Evolutionary conservation across 2,797 vertebrate genomes (phyloP), one percentile per base, ranked within the genome.

Genomic region (Rhabdophis nuchalis): DNA sequence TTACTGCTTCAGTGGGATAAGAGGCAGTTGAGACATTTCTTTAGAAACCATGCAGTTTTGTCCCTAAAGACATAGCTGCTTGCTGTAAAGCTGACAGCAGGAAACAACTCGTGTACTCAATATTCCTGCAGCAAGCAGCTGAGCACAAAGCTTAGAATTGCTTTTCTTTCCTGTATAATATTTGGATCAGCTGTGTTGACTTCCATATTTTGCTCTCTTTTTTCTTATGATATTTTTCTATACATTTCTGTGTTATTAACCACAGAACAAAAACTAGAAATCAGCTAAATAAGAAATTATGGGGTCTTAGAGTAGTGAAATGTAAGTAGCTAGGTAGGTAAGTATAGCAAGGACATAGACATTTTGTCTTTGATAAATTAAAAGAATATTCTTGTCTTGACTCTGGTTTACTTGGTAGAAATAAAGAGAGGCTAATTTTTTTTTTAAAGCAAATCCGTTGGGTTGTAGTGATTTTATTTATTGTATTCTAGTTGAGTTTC

Each of bases 51-150:
- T 87, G 52, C 29, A 60, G 25, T 90, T 82, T 32, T 90, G 54
- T 90, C 92, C 85, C 92, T 58, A 27, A 90, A 88, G 89, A 87
- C 64, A 82, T 87, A 41, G 23, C 56, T 88, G 46, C 85, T 90
- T 90, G 50, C 88, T 82, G 58, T 54, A 29, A 87, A 82, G 7
- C 54, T 93, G 92, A 90, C 54, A 87, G 27, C 56, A 61, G 56
- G 50, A 87, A 82, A 11, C 36, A 87, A 18, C 32, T 92, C 6
- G 13, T 89, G 57, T 60, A 56, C 11, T 13, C 13, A 90, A 36
- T 77, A 32, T 23, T 72, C 27, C 46, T 89, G 61, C 46, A 64
- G 23, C 46, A 85, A 89, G 57, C 41, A 93, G 85, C 85, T 92
- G 57, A 56, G 50, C 50, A 50, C 50, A 90, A 72, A n/a, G 58